A percentile compares a stretch with the other conserved stretches of the same genome.
These are phyloP conservation scores for Edolisoma coerulescens DNA, from an alignment of 2,113 vertebrate genomes.

Conservation along the genomic window DNA sequence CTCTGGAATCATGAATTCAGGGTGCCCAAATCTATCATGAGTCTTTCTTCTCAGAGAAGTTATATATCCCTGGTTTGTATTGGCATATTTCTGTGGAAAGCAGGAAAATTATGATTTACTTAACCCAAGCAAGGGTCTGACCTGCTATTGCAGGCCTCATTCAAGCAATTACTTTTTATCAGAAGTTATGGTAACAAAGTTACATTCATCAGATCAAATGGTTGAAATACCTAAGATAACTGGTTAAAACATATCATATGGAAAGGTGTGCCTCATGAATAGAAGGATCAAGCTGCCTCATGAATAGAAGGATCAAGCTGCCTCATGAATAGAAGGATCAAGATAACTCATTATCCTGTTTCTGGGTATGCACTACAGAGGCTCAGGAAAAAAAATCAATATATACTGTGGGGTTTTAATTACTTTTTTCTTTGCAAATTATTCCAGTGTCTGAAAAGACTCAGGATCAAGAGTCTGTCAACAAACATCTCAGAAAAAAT, in stretches of 20 bases:
- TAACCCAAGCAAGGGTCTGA: background rate
- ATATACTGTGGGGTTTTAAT: background rate
- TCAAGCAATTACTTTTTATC: background rate
- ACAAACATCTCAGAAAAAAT: background rate
- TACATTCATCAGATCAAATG: background rate
- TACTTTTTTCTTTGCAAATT: background rate
- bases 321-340: no score
- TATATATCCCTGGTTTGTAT: accelerated
- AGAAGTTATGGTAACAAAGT: background rate
- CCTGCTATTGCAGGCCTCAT: background rate
- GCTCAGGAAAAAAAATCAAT: background rate
- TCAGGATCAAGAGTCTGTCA: background rate
- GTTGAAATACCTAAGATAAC: background rate
- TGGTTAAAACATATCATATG: background rate
- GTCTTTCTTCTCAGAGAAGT: background rate
- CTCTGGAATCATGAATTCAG: background rate
- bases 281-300: background rate
- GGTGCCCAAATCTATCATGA: background rate
- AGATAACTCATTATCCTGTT: background rate
- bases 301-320: background rate
- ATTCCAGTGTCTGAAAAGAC: background rate
- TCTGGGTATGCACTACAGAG: background rate
- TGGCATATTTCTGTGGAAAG: background rate
- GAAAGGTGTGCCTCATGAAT: background rate
- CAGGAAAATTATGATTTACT: background rate